A percentile compares a stretch with the other conserved stretches of the same genome.
These are phyloP conservation scores for Tubulanus polymorphus DNA, from an alignment of 2,888 invertebrate genomes.

Conservation along the genomic window DNA sequence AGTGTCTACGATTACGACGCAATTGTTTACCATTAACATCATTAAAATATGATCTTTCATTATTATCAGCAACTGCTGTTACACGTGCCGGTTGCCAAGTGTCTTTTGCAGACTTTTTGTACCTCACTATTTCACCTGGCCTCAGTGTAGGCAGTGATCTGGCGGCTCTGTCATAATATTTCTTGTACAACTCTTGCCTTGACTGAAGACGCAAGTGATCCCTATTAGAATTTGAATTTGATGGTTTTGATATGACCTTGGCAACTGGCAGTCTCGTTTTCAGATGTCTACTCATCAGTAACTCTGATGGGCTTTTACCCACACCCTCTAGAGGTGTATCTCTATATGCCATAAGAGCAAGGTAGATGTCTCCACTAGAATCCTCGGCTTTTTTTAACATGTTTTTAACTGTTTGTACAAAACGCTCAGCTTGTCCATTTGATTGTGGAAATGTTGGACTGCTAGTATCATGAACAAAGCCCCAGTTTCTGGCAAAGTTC, in stretches of 20 bases:
- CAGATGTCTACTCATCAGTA: conserved; percentile 12
- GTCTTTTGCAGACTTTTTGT: background rate
- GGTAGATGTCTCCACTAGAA: conserved; percentile 11
- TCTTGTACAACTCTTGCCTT: too few species aligned
- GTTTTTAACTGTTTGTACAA: conserved; percentile 15
- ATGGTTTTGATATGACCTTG: background rate
- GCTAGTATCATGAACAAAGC: conserved; percentile 13
- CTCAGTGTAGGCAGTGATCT: background rate
- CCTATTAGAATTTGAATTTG: too few species aligned
- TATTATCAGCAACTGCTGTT: background rate
- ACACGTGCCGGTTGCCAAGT: background rate
- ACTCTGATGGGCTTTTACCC: conserved; percentile 18
- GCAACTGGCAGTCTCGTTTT: too few species aligned
- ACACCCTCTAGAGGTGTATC: conserved; percentile 16
- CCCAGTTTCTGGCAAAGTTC: conserved; percentile 11
- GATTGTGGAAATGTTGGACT: conserved; percentile 20
- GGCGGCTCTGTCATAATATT: background rate
- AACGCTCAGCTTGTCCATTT: conserved; percentile 24
- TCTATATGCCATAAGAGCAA: conserved; percentile 11
- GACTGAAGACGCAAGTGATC: too few species aligned
- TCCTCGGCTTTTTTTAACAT: conserved; percentile 15
- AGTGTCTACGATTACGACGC: background rate
- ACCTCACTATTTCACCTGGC: background rate
- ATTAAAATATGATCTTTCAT: background rate
- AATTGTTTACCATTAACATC: background rate